Evolutionary conservation across 1,140 invertebrate genomes (phyloP).

Genomic region (Rhynchophorus ferrugineus): DNA sequence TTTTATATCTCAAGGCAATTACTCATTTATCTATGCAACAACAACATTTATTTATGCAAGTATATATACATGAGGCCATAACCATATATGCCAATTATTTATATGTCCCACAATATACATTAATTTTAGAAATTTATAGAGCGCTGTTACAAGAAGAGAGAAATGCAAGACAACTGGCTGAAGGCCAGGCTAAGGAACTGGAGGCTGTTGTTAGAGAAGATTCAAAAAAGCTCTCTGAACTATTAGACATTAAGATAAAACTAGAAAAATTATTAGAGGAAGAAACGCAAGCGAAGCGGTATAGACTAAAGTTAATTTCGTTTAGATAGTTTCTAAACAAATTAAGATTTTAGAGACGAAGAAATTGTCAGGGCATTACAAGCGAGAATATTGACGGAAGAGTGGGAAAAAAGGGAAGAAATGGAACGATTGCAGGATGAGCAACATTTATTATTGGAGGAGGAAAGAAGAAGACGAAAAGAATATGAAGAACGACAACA

Average conservation of each 20-base stretch:
- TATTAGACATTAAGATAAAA: slow-evolving; percentile 59
- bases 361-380: slow-evolving; percentile 71
- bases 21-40: too few relatives aligned
- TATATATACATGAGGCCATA: too few relatives aligned
- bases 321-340: too few relatives aligned
- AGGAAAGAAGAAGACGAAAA: slow-evolving; percentile 62
- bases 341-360: slow-evolving; percentile 52
- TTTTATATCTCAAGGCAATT: too few relatives aligned
- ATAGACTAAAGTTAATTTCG: neutral
- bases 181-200: slow-evolving; percentile 54
- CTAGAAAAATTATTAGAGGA: slow-evolving; percentile 64
- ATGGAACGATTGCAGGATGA: slow-evolving; percentile 68
- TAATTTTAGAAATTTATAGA: slow-evolving; percentile 14
- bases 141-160: slow-evolving; percentile 55
- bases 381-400: slow-evolving; percentile 68
- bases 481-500: slow-evolving; percentile 64
- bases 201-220: slow-evolving; percentile 62
- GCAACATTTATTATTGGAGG: slow-evolving; percentile 61
- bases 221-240: slow-evolving; percentile 59
- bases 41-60: too few relatives aligned
- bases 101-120: too few relatives aligned
- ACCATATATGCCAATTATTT: too few relatives aligned
- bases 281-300: slow-evolving; percentile 67
- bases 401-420: slow-evolving; percentile 75
- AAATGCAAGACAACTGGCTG: slow-evolving; percentile 59